Evolutionary conservation across 2,888 invertebrate species (phyloP).

Genomic region (Frankliniella intonsa): DNA sequence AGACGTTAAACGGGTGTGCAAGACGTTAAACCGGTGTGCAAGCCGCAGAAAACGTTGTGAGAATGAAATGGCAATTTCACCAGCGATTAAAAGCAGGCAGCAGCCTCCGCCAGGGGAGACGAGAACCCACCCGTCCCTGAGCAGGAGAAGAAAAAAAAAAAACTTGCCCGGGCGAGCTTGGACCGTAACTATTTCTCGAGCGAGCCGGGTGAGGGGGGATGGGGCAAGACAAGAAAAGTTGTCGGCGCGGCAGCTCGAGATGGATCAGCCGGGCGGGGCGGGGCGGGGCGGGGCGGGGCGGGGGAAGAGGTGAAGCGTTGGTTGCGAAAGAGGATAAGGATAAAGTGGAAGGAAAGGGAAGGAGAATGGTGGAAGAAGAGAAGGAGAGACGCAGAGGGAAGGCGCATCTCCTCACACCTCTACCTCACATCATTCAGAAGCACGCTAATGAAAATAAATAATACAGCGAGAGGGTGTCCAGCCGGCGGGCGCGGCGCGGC

Average conservation of each 20-base stretch:
- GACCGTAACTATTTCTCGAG: too few relatives aligned
- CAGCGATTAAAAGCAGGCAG: neutral
- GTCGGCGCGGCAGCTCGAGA: neutral
- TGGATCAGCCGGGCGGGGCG: neutral
- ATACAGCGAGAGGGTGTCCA: neutral
- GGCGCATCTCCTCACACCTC: neutral
- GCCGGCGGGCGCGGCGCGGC: neutral
- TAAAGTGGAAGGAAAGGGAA: neutral
- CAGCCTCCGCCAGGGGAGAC: neutral
- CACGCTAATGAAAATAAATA: constrained; percentile 27
- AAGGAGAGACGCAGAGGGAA: neutral
- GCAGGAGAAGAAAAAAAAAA: neutral
- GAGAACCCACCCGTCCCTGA: neutral
- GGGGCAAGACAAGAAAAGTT: neutral
- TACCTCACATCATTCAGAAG: constrained; percentile 16
- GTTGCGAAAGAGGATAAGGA: neutral
- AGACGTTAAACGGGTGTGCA: too few relatives aligned
- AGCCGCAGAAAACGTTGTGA: too few relatives aligned
- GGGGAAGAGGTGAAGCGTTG: too few relatives aligned
- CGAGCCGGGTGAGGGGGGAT: neutral
- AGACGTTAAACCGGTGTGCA: too few relatives aligned
- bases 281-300: neutral
- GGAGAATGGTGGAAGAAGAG: neutral
- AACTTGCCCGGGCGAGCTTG: neutral
- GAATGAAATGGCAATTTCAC: too few relatives aligned